Evolutionary conservation across 2,888 invertebrate species (phyloP).

Genomic region (Tholera decimalis): DNA sequence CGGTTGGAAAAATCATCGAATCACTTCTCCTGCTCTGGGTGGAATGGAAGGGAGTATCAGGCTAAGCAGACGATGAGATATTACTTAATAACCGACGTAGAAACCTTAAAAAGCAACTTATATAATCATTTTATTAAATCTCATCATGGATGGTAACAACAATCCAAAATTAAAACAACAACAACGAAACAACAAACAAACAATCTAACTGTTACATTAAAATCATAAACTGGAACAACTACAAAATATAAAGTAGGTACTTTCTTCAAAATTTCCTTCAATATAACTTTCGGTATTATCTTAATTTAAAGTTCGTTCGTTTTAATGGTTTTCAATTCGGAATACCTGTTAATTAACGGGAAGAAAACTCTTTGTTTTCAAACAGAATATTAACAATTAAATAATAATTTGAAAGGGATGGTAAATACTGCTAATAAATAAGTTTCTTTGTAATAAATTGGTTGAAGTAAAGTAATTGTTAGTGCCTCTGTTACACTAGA

Average conservation of each 20-base stretch:
- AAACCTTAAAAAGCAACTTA: no score
- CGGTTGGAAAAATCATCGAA: no score
- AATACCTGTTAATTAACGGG: conserved; percentile 67
- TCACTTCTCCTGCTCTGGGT: no score
- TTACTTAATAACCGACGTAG: background rate
- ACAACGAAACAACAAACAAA: conserved; percentile 37
- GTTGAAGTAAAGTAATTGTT: conserved; percentile 23
- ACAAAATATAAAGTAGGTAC: conserved; percentile 26
- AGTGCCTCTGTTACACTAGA: background rate
- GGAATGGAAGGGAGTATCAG: no score
- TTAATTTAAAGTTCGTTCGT: conserved; percentile 55
- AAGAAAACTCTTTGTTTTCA: conserved; percentile 53
- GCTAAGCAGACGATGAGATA: no score
- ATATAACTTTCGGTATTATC: conserved; percentile 61
- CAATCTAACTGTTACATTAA: conserved; percentile 44
- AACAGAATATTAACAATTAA: conserved; percentile 57
- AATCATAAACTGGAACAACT: conserved; percentile 50
- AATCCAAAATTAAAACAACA: conserved; percentile 16
- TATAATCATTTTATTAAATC: background rate
- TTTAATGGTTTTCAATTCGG: conserved; percentile 58
- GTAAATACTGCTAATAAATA: conserved; percentile 48
- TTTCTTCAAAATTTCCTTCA: conserved; percentile 45
- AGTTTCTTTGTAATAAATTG: conserved; percentile 57
- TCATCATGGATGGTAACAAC: background rate
- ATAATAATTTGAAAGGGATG: conserved; percentile 55